phyloP scores from a whole-genome alignment of 1,140 invertebrate genomes.

The Nebria ingens region DNA sequence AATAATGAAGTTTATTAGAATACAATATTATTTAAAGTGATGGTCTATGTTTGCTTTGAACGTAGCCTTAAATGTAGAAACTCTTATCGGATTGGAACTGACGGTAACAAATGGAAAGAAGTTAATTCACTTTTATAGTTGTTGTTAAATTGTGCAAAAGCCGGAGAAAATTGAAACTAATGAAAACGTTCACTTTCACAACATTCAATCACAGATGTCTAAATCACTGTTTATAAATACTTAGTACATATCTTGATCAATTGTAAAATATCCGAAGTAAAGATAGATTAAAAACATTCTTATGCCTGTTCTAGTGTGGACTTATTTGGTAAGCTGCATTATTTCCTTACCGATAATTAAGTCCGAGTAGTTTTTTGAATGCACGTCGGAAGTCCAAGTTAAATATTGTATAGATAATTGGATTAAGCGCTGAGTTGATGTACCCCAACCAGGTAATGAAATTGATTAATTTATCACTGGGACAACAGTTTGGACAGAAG shows the following conservation, averaged over 20 bases:
- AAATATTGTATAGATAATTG: conserved; percentile 95
- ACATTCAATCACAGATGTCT: neutral
- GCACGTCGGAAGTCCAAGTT: conserved; percentile 92
- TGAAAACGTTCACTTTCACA: neutral
- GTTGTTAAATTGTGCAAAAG: too few species aligned
- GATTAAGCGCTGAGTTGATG: conserved; percentile 94
- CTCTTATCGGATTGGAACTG: too few species aligned
- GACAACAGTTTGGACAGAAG: conserved; percentile 70
- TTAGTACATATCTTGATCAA: too few species aligned
- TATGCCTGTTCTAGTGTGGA: neutral
- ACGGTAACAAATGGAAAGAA: too few species aligned
- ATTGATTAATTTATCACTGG: conserved; percentile 68
- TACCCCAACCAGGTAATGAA: conserved; percentile 97
- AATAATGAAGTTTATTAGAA: too few species aligned
- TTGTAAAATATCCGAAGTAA: too few species aligned
- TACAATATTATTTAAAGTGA: too few species aligned
- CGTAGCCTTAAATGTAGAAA: too few species aligned
- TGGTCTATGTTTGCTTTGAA: too few species aligned
- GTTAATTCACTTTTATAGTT: too few species aligned
- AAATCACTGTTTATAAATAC: neutral
- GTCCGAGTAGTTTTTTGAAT: conserved; percentile 76
- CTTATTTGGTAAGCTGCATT: neutral
- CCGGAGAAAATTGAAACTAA: neutral
- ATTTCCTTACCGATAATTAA: conserved; percentile 33
- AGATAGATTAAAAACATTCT: neutral